These are phyloP conservation scores for Scarus forsteni DNA, from an alignment of 2,797 vertebrate species.

Conservation along the genomic window DNA sequence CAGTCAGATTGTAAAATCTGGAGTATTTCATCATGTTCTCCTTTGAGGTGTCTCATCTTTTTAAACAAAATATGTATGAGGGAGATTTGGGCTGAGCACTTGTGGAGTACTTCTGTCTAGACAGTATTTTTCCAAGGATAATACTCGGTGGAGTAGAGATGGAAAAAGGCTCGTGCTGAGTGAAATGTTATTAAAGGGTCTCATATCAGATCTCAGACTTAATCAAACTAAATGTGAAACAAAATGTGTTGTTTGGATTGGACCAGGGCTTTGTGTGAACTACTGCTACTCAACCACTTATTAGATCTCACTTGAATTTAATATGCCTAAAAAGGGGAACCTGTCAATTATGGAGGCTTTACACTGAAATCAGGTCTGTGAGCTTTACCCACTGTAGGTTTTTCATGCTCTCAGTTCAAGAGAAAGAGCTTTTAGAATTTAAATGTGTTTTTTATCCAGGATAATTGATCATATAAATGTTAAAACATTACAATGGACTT, in stretches of 20 bases:
- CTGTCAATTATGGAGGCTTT: too few relatives aligned
- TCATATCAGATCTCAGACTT: conserved; percentile 34
- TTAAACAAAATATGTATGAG: conserved; percentile 14
- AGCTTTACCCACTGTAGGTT: too few relatives aligned
- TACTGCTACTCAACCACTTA: too few relatives aligned
- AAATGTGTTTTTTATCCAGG: too few relatives aligned
- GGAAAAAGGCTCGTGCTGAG: conserved; percentile 39
- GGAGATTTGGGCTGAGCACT: conserved; percentile 34
- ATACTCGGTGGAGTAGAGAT: conserved; percentile 14
- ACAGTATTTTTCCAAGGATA: conserved; percentile 45
- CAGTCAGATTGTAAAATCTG: background rate
- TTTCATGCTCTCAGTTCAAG: too few relatives aligned
- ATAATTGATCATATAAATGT: too few relatives aligned
- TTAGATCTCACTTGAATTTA: background rate
- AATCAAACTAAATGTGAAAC: conserved; percentile 9
- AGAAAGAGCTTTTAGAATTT: too few relatives aligned
- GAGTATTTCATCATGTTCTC: background rate
- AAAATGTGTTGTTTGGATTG: background rate
- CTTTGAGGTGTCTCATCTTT: background rate
- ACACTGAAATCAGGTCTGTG: too few relatives aligned
- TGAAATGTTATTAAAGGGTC: conserved; percentile 38
- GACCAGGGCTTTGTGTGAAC: background rate
- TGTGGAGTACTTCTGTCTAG: conserved; percentile 29
- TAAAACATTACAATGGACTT: too few relatives aligned
- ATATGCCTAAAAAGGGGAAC: background rate